Percentiles rank a stretch among this genome's conserved stretches.
Evolutionary conservation across 1,140 invertebrate genomes (phyloP).

Genomic region (Drosophila oshimai): DNA sequence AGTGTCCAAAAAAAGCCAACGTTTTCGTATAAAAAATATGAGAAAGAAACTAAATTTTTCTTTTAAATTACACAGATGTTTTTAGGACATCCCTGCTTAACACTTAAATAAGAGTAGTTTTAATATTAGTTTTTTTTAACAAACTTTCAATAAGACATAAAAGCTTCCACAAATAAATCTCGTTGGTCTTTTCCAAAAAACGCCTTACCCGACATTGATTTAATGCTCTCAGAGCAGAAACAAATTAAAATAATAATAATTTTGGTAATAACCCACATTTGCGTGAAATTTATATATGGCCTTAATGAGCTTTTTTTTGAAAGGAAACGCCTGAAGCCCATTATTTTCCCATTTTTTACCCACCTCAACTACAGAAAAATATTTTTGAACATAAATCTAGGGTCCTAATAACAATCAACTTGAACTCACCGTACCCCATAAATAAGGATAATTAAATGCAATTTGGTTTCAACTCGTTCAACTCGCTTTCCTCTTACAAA

Average conservation of each 20-base stretch:
- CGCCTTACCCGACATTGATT: neutral
- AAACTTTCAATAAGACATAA: too few relatives aligned
- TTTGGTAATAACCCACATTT: neutral
- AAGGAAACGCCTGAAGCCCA: constrained; percentile 3
- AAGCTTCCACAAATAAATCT: too few relatives aligned
- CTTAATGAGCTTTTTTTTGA: constrained; percentile 14
- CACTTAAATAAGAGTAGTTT: too few relatives aligned
- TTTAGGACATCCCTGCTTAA: too few relatives aligned
- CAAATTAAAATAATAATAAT: neutral
- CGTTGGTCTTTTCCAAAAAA: neutral
- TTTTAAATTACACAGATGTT: too few relatives aligned
- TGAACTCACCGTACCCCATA: too few relatives aligned
- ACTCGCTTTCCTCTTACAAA: neutral
- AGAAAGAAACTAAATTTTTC: too few relatives aligned
- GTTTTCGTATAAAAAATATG: too few relatives aligned
- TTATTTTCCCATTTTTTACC: constrained; percentile 26
- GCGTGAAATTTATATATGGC: neutral
- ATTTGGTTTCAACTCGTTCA: neutral
- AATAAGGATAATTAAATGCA: constrained; percentile 32
- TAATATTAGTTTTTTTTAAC: too few relatives aligned
- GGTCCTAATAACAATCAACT: neutral
- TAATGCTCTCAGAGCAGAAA: neutral
- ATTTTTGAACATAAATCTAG: neutral
- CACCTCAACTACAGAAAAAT: neutral
- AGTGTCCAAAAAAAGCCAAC: too few relatives aligned